phyloP scores from a whole-genome alignment of 2,113 vertebrate genomes.

The Campylomormyrus tamandua region DNA sequence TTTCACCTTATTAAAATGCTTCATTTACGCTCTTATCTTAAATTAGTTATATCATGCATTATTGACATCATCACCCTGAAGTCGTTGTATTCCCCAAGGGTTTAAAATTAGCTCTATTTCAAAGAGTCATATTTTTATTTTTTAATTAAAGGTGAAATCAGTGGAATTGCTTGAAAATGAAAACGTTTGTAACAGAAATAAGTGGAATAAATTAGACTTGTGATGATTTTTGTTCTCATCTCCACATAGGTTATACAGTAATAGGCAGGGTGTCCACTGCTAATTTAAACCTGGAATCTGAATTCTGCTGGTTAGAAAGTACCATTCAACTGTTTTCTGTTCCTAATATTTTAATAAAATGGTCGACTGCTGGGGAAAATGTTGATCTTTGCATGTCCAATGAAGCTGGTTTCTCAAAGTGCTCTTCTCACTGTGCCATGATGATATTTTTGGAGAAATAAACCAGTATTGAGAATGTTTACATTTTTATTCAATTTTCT shows the following conservation, averaged over 20 bases:
- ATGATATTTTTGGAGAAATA: background rate
- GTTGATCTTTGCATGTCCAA: background rate
- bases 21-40: background rate
- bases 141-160: background rate
- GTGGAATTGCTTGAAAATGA: background rate
- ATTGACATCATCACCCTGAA: slow-evolving; percentile 3
- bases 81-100: background rate
- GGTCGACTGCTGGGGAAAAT: background rate
- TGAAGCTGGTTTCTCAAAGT: background rate
- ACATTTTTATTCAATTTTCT: background rate
- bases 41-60: background rate
- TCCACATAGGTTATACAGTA: background rate
- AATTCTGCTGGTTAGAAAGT: background rate
- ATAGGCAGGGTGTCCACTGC: no score
- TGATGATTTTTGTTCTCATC: background rate
- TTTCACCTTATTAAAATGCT: background rate
- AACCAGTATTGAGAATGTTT: background rate
- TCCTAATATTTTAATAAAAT: background rate
- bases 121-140: slow-evolving; percentile 1
- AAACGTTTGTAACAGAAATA: background rate
- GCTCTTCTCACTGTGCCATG: background rate
- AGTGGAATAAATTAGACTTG: background rate
- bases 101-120: background rate
- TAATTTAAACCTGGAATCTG: background rate
- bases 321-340: background rate